These are phyloP conservation scores for Tenebrosternarchus preto DNA, from an alignment of 2,113 vertebrate species.

Conservation along the genomic window DNA sequence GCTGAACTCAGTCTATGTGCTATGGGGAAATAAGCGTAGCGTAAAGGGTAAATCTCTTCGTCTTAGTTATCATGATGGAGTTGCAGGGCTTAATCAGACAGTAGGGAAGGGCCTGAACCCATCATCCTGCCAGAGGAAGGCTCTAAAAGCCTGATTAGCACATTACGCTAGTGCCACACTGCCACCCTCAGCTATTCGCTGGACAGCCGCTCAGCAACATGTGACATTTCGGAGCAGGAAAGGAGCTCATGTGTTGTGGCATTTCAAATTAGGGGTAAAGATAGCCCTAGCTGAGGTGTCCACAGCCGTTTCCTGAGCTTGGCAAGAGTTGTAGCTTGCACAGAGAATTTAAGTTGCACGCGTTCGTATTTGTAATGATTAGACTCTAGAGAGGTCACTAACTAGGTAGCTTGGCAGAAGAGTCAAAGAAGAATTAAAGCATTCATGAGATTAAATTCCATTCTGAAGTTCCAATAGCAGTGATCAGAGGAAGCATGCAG, in stretches of 20 bases:
- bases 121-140: constrained; percentile 71
- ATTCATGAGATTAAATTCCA: not conserved
- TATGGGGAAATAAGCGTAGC: constrained; percentile 56
- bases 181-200: constrained; percentile 24
- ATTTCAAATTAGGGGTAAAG: constrained; percentile 4
- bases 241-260: constrained; percentile 24
- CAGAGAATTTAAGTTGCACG: not conserved
- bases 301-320: constrained; percentile 11
- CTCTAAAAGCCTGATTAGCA: constrained; percentile 71
- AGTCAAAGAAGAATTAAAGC: not conserved
- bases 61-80: constrained; percentile 67
- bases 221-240: constrained; percentile 33
- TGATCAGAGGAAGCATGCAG: not conserved
- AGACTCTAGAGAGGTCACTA: not conserved
- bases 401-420: too few species aligned
- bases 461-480: not conserved
- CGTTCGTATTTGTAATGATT: not conserved
- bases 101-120: constrained; percentile 66
- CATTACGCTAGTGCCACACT: constrained; percentile 66
- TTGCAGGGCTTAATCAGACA: constrained; percentile 67
- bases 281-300: not conserved
- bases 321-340: not conserved
- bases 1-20: constrained; percentile 59
- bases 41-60: constrained; percentile 72
- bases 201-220: constrained; percentile 21